Evolutionary conservation across 1,140 invertebrate species (phyloP).

Genomic region (Bombus waltoni): DNA sequence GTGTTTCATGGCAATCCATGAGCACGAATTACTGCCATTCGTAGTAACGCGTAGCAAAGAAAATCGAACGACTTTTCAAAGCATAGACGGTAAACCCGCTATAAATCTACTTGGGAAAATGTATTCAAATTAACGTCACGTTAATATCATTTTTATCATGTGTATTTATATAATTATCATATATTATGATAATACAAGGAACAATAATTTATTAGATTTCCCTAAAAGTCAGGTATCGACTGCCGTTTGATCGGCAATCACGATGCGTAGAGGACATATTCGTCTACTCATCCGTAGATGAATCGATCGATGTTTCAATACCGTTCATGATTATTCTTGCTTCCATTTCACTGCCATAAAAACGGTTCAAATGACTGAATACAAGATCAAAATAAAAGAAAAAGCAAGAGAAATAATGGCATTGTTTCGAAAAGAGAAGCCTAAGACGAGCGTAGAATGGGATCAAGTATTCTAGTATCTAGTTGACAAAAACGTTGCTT

Average conservation of each 20-base stretch:
- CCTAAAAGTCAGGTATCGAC: conserved; percentile 16
- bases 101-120: not conserved
- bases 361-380: conserved; percentile 60
- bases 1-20: conserved; percentile 1
- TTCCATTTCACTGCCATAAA: conserved; percentile 73
- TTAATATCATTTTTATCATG: not conserved
- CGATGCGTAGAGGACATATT: conserved; percentile 15
- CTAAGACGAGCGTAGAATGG: conserved; percentile 67
- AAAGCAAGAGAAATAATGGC: not conserved
- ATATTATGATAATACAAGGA: not conserved
- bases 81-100: too few species aligned
- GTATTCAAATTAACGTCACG: not conserved
- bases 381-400: conserved; percentile 34
- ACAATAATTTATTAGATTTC: not conserved
- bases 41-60: conserved; percentile 21
- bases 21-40: conserved; percentile 64
- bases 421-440: conserved; percentile 47
- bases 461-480: conserved; percentile 62
- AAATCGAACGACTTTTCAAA: too few species aligned
- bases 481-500: conserved; percentile 69
- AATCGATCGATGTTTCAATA: conserved; percentile 26
- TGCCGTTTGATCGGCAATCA: conserved; percentile 61
- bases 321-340: conserved; percentile 54
- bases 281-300: conserved; percentile 8
- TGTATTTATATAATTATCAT: not conserved